Evolutionary conservation across 1,140 invertebrate species (phyloP), one percentile per base, ranked within the genome.

Genomic region (Mesaphorura yosii): DNA sequence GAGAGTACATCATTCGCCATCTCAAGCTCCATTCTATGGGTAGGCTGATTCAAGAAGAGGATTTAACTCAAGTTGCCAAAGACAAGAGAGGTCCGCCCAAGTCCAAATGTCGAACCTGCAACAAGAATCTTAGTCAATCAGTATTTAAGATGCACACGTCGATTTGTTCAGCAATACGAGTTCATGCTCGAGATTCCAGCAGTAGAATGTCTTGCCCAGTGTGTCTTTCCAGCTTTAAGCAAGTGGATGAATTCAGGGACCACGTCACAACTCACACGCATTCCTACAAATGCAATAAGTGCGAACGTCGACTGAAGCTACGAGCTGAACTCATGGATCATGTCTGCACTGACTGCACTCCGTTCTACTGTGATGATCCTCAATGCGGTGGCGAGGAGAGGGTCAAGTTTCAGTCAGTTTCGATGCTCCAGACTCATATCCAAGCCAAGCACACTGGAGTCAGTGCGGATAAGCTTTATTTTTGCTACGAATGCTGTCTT

Each of bases 1-100:
- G 69, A 22, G 69, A 69, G 48, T 69, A 70, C 50, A 59, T 78
- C 10, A 68, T 70, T 47, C 63, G 70, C 3, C 76, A 77, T 66
- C 66, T 76, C 17, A 37, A 37, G 34, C 34, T 17, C 12, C 12
- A 12, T 37, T 37, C 17, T 17, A 37, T n/a, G n/a, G n/a, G n/a
- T n/a, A n/a, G n/a, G 17, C 17, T 37, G 12, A 12, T 37, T 37
- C 34, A 12, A 12, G 17, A 12, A 12, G 12, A 37, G 12, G 17
- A 37, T 12, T 37, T 37, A 37, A 37, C 17, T 37, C 17, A 12
- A 37, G 12, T 37, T 12, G 34, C 12, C 12, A 37, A 37, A 37
- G 12, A 37, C 12, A 12, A 37, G 17, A 37, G 17, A 12, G 34
- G 34, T 17, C 34, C 17, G n/a, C n/a, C n/a, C n/a, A n/a, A n/a